These are phyloP conservation scores for Ptilodon capucinus DNA, from an alignment of 2,888 invertebrate genomes.

Conservation along the genomic window DNA sequence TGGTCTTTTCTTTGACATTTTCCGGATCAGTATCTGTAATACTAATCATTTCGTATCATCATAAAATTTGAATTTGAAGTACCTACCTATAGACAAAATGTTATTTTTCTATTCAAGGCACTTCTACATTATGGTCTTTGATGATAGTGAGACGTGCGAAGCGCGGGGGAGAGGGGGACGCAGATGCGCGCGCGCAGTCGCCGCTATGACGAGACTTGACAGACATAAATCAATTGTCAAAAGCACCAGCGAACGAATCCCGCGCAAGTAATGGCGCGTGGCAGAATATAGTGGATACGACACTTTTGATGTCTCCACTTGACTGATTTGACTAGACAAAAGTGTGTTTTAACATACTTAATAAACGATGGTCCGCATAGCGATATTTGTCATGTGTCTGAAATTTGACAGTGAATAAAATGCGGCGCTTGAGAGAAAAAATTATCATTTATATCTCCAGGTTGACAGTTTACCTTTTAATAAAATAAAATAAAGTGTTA, in stretches of 20 bases:
- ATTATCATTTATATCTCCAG: background rate
- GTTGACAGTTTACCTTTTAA: conserved; percentile 2
- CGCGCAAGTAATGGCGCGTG: conserved; percentile 61
- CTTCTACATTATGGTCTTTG: conserved; percentile 45
- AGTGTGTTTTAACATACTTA: background rate
- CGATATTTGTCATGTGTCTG: background rate
- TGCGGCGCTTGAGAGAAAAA: background rate
- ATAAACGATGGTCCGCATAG: background rate
- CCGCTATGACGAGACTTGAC: conserved; percentile 78
- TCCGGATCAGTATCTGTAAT: too few relatives aligned
- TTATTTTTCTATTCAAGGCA: background rate
- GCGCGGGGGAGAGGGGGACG: conserved; percentile 32
- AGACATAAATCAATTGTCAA: conserved; percentile 82
- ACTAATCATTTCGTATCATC: too few relatives aligned
- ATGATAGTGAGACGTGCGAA: conserved; percentile 40
- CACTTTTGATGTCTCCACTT: conserved; percentile 2
- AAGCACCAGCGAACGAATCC: conserved; percentile 65
- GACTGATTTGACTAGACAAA: background rate
- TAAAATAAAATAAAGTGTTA: background rate
- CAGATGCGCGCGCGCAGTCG: conserved; percentile 75
- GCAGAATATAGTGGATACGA: conserved; percentile 53
- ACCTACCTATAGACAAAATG: too few relatives aligned
- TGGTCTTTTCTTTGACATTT: too few relatives aligned
- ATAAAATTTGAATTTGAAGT: too few relatives aligned
- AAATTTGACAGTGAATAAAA: background rate